phyloP scores from a whole-genome alignment of 2,113 vertebrate species.

The Myiozetetes cayanensis region DNA sequence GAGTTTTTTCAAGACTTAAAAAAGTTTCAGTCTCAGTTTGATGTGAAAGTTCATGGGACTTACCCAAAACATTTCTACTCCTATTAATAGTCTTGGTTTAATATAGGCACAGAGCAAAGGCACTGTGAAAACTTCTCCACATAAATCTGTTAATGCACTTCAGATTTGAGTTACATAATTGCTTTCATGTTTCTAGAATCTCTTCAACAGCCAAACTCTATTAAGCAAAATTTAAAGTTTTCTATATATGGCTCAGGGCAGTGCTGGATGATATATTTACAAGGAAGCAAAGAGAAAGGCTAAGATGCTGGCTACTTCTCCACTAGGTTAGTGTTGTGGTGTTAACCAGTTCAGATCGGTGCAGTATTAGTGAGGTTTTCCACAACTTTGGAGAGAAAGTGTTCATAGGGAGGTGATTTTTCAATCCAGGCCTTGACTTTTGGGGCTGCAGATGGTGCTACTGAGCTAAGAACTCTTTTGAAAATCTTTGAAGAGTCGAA shows the following conservation, averaged over 20 bases:
- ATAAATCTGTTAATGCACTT: neutral
- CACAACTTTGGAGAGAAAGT: neutral
- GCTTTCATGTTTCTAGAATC: neutral
- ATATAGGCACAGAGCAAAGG: conserved; percentile 6
- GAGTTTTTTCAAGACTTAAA: neutral
- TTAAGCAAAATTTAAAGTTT: neutral
- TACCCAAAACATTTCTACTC: conserved; percentile 18
- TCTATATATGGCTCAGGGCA: neutral
- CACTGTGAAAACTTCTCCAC: neutral
- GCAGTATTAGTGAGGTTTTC: neutral
- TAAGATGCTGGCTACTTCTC: neutral
- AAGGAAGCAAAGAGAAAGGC: neutral
- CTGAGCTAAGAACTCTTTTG: conserved; percentile 1
- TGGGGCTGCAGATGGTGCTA: conserved; percentile 46
- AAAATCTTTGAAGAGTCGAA: neutral
- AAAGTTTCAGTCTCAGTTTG: neutral
- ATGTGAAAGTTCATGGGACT: conserved; percentile 54
- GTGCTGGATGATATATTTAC: neutral
- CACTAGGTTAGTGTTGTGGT: neutral
- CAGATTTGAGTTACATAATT: neutral
- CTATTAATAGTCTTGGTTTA: conserved; percentile 45
- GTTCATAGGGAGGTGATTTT: neutral
- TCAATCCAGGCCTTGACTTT: neutral
- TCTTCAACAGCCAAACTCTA: neutral
- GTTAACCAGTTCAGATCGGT: neutral